phyloP scores from a whole-genome alignment of 2,113 vertebrate species.

The Onychorhynchus coronatus region DNA sequence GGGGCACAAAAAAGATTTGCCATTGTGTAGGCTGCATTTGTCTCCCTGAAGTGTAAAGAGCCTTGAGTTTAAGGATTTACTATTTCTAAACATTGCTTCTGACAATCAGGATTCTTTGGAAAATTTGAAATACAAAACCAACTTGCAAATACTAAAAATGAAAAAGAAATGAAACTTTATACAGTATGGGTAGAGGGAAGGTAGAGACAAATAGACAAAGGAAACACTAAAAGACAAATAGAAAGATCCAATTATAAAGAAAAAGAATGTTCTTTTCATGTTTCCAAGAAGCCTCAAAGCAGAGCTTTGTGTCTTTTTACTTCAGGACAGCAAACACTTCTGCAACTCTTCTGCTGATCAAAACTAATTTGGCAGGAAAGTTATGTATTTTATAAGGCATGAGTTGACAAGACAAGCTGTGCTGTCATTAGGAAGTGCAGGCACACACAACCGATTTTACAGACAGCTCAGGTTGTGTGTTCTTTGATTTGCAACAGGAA shows the following conservation, averaged over 20 bases:
- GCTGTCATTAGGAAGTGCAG: neutral
- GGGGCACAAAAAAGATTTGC: neutral
- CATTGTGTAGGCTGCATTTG: neutral
- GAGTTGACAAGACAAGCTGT: neutral
- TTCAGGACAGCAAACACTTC: neutral
- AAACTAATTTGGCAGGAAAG: neutral
- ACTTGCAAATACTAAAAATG: neutral
- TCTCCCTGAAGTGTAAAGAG: constrained; percentile 5
- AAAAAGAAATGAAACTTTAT: neutral
- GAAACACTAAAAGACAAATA: neutral
- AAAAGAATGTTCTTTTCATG: neutral
- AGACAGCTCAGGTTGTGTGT: neutral
- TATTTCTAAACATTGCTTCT: constrained; percentile 10
- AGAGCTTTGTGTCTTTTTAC: neutral
- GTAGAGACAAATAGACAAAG: neutral
- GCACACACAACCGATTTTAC: neutral
- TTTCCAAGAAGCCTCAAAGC: neutral
- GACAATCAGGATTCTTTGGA: neutral
- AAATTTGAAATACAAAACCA: neutral
- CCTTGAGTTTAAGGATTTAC: constrained; percentile 28
- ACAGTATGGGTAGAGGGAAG: neutral
- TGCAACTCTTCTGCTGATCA: constrained; percentile 1
- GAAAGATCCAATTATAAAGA: constrained; percentile 10
- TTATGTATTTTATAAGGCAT: neutral
- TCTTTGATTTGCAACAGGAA: constrained; percentile 22